phyloP scores from a whole-genome alignment of 2,888 invertebrate species.

The Rotaria macrura region DNA sequence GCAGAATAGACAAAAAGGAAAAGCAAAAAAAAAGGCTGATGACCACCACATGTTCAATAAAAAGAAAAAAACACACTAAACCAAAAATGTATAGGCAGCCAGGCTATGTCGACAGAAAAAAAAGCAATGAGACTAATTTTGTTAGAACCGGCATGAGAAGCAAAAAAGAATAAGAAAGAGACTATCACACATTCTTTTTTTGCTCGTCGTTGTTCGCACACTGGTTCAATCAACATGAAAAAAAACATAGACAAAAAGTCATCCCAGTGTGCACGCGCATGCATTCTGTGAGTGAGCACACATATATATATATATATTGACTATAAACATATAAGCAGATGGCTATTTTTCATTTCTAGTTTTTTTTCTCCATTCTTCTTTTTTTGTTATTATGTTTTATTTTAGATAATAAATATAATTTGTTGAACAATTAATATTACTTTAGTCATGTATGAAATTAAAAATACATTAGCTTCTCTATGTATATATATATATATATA shows the following conservation, averaged over 20 bases:
- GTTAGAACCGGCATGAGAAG: not conserved
- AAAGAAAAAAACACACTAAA: not conserved
- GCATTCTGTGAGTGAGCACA: not conserved
- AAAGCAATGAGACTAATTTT: not conserved
- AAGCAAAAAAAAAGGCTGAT: not conserved
- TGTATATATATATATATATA: not conserved
- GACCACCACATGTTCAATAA: not conserved
- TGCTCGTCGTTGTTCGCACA: not conserved
- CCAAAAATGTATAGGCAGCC: not conserved
- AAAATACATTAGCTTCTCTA: not conserved
- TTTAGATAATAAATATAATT: not conserved
- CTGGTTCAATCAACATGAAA: not conserved
- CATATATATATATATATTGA: not conserved
- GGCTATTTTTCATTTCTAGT: not conserved
- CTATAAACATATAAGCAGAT: not conserved
- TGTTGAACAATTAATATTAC: not conserved
- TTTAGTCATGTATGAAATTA: not conserved
- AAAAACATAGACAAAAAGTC: not conserved
- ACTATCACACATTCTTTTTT: not conserved
- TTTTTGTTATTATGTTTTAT: not conserved
- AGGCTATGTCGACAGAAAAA: not conserved
- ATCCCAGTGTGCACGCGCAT: not conserved
- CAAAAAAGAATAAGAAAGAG: not conserved
- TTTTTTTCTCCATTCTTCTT: not conserved
- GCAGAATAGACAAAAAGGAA: not conserved